Evolutionary conservation across 2,113 vertebrate species (phyloP).

Genomic region (Elephas maximus): DNA sequence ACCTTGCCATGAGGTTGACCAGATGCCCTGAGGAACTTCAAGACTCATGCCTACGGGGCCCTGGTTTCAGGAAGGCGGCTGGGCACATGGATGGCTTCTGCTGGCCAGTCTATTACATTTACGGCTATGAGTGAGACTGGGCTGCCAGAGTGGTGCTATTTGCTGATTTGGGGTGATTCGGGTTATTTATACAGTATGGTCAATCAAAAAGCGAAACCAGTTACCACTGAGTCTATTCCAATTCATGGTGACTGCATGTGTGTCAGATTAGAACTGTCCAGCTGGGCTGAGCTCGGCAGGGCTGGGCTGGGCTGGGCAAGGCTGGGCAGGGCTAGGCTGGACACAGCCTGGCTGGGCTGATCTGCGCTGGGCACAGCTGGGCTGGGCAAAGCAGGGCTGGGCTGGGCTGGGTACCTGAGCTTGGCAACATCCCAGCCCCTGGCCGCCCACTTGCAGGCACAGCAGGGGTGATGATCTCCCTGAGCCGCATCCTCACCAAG

Average conservation of each 20-base stretch:
- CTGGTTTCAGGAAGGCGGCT: neutral
- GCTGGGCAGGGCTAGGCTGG: neutral
- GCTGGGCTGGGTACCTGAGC: accelerated
- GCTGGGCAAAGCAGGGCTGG: accelerated
- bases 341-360: accelerated
- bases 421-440: accelerated
- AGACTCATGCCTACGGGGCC: neutral
- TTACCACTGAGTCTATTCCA: too few relatives aligned
- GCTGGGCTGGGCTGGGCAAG: accelerated
- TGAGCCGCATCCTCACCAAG: slow-evolving; percentile 99
- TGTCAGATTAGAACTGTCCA: neutral
- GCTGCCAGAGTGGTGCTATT: too few relatives aligned
- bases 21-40: too few relatives aligned
- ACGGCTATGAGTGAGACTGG: accelerated
- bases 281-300: neutral
- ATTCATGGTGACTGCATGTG: too few relatives aligned
- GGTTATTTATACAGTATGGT: too few relatives aligned
- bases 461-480: slow-evolving; percentile 96
- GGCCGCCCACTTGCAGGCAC: slow-evolving; percentile 90
- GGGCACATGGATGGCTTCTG: neutral
- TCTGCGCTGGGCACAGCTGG: too few relatives aligned
- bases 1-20: neutral
- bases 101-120: neutral
- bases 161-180: neutral
- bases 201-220: too few relatives aligned